Conservation (phyloP, 2,888 invertebrate species). For the Ypsolopha sequella region DNA sequence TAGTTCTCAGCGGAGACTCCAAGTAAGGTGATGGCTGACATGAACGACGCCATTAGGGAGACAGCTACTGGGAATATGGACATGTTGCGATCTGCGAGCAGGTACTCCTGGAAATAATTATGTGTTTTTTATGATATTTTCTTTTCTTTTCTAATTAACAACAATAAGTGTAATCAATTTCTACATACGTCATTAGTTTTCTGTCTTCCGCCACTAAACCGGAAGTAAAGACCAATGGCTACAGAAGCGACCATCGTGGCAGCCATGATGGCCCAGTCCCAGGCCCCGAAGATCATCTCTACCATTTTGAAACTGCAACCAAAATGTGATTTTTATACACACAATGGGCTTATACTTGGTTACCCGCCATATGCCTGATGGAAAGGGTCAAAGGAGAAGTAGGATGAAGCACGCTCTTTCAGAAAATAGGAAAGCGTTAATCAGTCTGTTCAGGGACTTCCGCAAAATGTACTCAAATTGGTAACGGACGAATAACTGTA, state of each 20-base stretch:
- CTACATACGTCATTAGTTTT: slow-evolving; percentile 77
- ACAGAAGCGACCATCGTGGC: slow-evolving; percentile 79
- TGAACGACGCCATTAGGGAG: slow-evolving; percentile 93
- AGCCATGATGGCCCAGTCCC: slow-evolving; percentile 84
- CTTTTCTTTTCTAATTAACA: not conserved
- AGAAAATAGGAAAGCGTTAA: too few relatives aligned
- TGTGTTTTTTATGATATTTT: not conserved
- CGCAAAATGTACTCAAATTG: too few relatives aligned
- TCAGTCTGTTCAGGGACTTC: too few relatives aligned
- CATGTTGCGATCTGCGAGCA: slow-evolving; percentile 86
- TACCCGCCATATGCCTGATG: too few relatives aligned
- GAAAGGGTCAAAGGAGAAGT: too few relatives aligned
- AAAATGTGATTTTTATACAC: too few relatives aligned
- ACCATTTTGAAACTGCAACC: slow-evolving; percentile 24
- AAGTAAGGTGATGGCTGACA: slow-evolving; percentile 91
- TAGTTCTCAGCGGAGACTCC: slow-evolving; percentile 92
- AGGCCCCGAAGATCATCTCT: slow-evolving; percentile 64
- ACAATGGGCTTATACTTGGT: too few relatives aligned
- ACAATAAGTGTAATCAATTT: slow-evolving; percentile 75
- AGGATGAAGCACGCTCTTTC: too few relatives aligned
- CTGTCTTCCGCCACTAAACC: slow-evolving; percentile 87
- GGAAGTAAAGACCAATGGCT: slow-evolving; percentile 85
- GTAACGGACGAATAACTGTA: too few relatives aligned
- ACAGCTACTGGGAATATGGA: slow-evolving; percentile 85
- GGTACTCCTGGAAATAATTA: slow-evolving; percentile 76